phyloP scores from a whole-genome alignment of 1,140 invertebrate species.

The Metaphire vulgaris region DNA sequence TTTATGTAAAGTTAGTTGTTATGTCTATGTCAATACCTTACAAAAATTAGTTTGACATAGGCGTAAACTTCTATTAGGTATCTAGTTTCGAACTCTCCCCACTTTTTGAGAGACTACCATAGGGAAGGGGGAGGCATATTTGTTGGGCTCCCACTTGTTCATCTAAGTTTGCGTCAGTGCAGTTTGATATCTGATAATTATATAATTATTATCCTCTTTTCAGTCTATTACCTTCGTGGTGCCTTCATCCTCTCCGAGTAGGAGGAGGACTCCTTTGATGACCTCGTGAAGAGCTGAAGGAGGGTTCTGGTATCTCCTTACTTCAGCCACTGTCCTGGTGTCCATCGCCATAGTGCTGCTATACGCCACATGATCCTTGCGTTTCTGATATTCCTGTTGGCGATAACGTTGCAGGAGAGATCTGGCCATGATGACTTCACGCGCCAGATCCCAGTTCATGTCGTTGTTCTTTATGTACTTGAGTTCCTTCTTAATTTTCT shows the following conservation, averaged over 20 bases:
- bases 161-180: background rate
- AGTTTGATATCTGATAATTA: background rate
- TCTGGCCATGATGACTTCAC: background rate
- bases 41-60: too few relatives aligned
- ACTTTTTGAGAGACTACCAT: too few relatives aligned
- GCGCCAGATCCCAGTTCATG: background rate
- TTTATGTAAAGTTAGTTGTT: too few relatives aligned
- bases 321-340: slow-evolving; percentile 27
- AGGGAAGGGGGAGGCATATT: too few relatives aligned
- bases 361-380: background rate
- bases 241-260: slow-evolving; percentile 28
- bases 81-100: too few relatives aligned
- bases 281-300: slow-evolving; percentile 22
- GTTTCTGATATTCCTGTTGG: too few relatives aligned
- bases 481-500: background rate
- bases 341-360: slow-evolving; percentile 24
- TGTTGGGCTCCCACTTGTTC: background rate
- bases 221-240: slow-evolving; percentile 18
- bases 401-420: background rate
- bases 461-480: background rate
- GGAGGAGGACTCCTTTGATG: slow-evolving; percentile 21
- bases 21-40: too few relatives aligned
- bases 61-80: too few relatives aligned
- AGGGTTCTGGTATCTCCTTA: slow-evolving; percentile 22
- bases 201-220: background rate